Base-by-base conservation (phyloP, 2,888 invertebrate genomes). In the Conus canariensis region DNA sequence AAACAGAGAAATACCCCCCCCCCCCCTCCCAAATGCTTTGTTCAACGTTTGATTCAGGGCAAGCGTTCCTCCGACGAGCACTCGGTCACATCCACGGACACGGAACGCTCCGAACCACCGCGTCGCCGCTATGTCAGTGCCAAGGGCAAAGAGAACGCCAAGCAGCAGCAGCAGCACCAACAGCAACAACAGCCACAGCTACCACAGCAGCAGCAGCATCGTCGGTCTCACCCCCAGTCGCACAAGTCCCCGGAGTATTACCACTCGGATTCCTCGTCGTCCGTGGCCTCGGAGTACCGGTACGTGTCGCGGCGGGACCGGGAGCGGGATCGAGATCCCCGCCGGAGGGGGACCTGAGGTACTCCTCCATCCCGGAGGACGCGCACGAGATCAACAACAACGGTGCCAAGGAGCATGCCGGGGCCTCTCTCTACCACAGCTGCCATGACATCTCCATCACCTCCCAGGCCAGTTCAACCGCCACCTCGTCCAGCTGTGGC, bases 361-460 rank as follows among this genome's bases (percentile, higher is more conserved):
- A 90, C 82, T 82, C 89, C 12, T 89, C 83, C 60, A 86, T 74
- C 67, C 88, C 85, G 19, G 89, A 80, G 64, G 88, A 89, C 25
- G 89, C 59, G 10, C 87, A 80, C 19, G 92, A 92, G 82, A 92
- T 92, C 22, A 92, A 92, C 86, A 87, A 60, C 56, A 58, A 77
- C 45, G 82, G 56, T 22, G 58, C 58, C 77, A 83, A 83, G 56
- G 82, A 83, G 22, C 45, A 80, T 0, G 30, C 5, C 45, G 82
- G 58, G 82, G 82, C 19, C 58, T 56, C 80, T 45, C 82, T 88
- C 58, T 90, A 80, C 77, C 88, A 88, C 83, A 90, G 88, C 87
- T 90, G 90, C 30, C 77, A 90, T 12, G 90, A 88, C 67, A 22
- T 88, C 14, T 82, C 83, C 64, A 14, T 64, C 56, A 60, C n/a